Evolutionary conservation across 2,888 invertebrate species (phyloP).

Genomic region (Heliconius hortense): DNA sequence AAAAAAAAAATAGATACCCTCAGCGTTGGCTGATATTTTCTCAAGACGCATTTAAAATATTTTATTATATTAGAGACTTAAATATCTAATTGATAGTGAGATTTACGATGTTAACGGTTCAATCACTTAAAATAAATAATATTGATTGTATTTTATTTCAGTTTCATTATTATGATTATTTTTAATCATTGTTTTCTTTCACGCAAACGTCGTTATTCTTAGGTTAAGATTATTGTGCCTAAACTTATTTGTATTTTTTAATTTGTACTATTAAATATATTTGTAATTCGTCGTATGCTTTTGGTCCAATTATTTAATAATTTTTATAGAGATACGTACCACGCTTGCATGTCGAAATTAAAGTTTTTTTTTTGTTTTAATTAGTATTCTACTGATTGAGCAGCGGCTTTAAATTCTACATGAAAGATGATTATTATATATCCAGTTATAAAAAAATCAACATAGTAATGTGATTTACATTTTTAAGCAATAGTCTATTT

Average conservation of each 20-base stretch:
- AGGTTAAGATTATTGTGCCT: slow-evolving; percentile 76
- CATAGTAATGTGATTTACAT: slow-evolving; percentile 61
- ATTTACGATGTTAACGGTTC: slow-evolving; percentile 38
- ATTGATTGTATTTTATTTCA: slow-evolving; percentile 18
- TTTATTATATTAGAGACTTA: slow-evolving; percentile 39
- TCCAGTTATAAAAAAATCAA: slow-evolving; percentile 30
- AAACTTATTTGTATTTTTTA: slow-evolving; percentile 47
- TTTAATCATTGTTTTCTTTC: not conserved
- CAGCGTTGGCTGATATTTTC: slow-evolving; percentile 43
- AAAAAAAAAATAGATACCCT: slow-evolving; percentile 35
- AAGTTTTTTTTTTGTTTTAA: slow-evolving; percentile 8
- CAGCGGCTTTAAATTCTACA: slow-evolving; percentile 13
- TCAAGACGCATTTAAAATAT: slow-evolving; percentile 42
- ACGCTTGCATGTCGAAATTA: slow-evolving; percentile 7
- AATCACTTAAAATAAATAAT: not conserved
- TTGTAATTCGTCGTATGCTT: slow-evolving; percentile 39
- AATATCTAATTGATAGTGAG: slow-evolving; percentile 46
- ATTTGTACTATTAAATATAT: slow-evolving; percentile 36
- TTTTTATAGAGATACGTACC: slow-evolving; percentile 5
- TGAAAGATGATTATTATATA: slow-evolving; percentile 21
- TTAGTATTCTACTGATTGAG: slow-evolving; percentile 11
- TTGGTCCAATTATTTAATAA: slow-evolving; percentile 22
- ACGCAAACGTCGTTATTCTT: slow-evolving; percentile 46
- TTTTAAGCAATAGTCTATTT: slow-evolving; percentile 68
- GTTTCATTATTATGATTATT: slow-evolving; percentile 27